Evolutionary conservation across 2,888 invertebrate genomes (phyloP), one percentile per base, ranked within the genome.

Genomic region (Scelioninae gen. 2): DNA sequence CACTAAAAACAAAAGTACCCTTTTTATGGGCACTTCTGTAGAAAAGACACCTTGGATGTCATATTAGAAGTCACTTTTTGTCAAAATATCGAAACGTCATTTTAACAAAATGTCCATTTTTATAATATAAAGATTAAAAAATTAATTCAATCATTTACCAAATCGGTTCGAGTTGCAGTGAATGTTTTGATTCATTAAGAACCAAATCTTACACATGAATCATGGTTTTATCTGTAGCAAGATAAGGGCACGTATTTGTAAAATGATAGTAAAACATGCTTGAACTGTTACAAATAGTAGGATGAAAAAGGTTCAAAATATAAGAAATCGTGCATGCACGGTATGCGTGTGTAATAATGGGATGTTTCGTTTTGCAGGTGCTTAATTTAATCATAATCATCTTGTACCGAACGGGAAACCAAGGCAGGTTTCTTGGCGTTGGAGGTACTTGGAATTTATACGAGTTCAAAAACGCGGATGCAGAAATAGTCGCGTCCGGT

Each of bases 361-460:
- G 28, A 35, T 16, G 22, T 60, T 43, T 69, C 69, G 50, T 60
- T 69, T 88, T 88, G 31, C 87, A 95, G 95, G 89, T 94, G n/a
- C 82, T 95, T 55, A 95, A 95, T 87, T 88, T 95, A 76, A 91
- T 95, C 10, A 90, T 95, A 78, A 82, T 95, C 53, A 91, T 94
- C 64, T 87, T 95, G 6, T 95, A 96, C 87, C 91, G 95, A 73
- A 92, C 92, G 19, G 95, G 95, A 9, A 93, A 92, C 87, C 91
- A 69, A 11, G 95, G 95, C 1, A 91, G 92, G 83, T 95, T 95
- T 84, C 89, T 96, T 73, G 95, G 95, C 31, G 93, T 95, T 57
- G 95, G 95, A 45, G 95, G 95, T 63, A 94, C 94, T 13, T 95
- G 95, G 95, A 95, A 95, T 87, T 88, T 95, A 53, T 94, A 95